These are phyloP conservation scores for Rhodinocichla rosea DNA, from an alignment of 2,113 vertebrate species.

Conservation along the genomic window DNA sequence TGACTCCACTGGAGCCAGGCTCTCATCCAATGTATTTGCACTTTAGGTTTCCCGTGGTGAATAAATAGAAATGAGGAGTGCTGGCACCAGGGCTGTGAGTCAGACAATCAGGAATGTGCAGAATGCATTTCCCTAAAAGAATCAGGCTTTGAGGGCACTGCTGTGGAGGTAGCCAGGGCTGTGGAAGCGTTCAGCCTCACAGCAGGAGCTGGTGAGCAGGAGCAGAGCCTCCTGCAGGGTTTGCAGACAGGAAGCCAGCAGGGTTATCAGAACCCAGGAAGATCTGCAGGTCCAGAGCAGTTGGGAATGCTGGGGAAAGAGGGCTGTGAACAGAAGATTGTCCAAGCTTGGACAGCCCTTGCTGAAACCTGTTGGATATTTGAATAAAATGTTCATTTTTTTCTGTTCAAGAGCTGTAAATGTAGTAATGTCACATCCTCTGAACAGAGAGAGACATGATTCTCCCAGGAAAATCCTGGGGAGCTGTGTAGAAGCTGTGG, in stretches of 20 bases:
- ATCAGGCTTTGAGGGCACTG: not conserved
- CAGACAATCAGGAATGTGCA: conserved; percentile 43
- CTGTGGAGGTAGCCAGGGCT: not conserved
- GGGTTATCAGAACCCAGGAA: not conserved
- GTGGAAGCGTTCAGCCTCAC: not conserved
- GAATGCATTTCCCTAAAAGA: not conserved
- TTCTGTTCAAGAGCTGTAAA: not conserved
- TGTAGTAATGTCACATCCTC: no score
- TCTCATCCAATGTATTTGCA: conserved; percentile 19
- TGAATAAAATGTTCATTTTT: not conserved
- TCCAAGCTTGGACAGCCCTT: not conserved
- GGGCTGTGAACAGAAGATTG: not conserved
- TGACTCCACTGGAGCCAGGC: not conserved
- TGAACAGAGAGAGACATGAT: no score
- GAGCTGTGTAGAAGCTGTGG: no score
- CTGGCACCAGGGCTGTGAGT: conserved; percentile 25
- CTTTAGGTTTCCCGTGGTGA: conserved; percentile 41
- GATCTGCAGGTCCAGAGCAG: not conserved
- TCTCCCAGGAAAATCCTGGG: no score
- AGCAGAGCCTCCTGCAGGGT: not conserved
- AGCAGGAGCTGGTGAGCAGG: not conserved
- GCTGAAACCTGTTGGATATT: not conserved
- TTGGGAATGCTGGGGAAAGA: not conserved
- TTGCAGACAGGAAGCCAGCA: not conserved
- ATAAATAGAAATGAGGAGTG: conserved; percentile 31